Evolutionary conservation across 2,888 invertebrate species (phyloP), one percentile per base, ranked within the genome.

Genomic region (Acleris laterana): DNA sequence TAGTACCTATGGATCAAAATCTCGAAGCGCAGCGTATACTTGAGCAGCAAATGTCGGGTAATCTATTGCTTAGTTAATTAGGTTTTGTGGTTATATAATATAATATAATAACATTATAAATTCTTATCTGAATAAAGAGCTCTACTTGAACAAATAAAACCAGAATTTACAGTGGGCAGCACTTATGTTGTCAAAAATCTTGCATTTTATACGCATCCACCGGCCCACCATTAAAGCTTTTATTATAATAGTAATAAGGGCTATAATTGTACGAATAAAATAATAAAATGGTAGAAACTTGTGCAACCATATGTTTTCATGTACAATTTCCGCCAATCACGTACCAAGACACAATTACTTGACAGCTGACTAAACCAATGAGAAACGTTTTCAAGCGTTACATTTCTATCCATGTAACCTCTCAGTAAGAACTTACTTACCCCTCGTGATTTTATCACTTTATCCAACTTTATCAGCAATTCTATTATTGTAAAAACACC

Each of bases 381-480:
- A 22, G 16, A 44, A 22, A n/a, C 56, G 16, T 56, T 56, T 22
- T 56, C 4, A 20, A 16, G 19, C 56, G 2, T 44, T 22, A 44
- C n/a, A 44, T 44, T 44, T 16, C 19, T 5, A 11, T 28, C 19
- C 19, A 19, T 20, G 55, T 55, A 55, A 56, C 56, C 56, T 56
- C 56, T 56, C 44, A 7, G 11, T n/a, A 55, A 20, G 20, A 50
- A 11, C 0, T n/a, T 13, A 44, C 20, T 48, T 44, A 16, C 6
- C 22, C 56, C 55, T 56, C 56, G 56, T 56, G 56, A 56, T 56
- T 56, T 56, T 53, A 42, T n/a, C n/a, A n/a, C n/a, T n/a, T n/a
- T n/a, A n/a, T n/a, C n/a, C n/a, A n/a, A n/a, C n/a, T n/a, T n/a
- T n/a, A n/a, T 56, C n/a, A 42, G n/a, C 22, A 44, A 44, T 44